Percentiles rank a stretch among this genome's conserved stretches.
Evolutionary conservation across 2,888 invertebrate genomes (phyloP).

Genomic region (Dromius quadrimaculatus): DNA sequence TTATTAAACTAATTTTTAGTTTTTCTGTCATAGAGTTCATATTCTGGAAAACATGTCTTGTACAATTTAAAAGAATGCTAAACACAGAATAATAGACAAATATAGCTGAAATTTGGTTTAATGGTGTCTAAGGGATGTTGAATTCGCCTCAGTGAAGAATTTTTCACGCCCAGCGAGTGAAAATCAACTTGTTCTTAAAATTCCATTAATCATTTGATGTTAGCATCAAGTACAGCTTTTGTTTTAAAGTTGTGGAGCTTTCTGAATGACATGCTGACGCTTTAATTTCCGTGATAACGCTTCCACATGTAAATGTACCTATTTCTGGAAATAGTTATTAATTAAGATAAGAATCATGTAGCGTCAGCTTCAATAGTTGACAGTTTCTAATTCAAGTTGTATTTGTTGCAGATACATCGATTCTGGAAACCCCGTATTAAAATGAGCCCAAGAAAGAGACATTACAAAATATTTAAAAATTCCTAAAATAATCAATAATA

Average conservation of each 20-base stretch:
- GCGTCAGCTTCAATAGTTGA: no score
- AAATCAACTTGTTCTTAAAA: slow-evolving; percentile 6
- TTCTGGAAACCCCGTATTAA: background rate
- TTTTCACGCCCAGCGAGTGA: background rate
- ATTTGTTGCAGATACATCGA: slow-evolving; percentile 5
- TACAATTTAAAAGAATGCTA: no score
- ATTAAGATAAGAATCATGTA: no score
- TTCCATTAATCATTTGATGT: background rate
- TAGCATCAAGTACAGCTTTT: background rate
- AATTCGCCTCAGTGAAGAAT: no score
- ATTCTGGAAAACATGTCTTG: background rate
- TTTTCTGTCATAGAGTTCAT: no score
- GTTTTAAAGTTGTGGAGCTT: background rate
- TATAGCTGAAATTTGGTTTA: no score
- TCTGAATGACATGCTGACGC: background rate
- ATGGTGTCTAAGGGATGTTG: no score
- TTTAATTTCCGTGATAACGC: slow-evolving; percentile 2
- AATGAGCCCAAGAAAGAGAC: background rate
- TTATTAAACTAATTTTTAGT: no score
- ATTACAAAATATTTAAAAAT: background rate
- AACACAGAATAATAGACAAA: no score
- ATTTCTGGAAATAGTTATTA: no score
- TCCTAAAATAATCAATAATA: background rate
- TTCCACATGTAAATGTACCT: background rate
- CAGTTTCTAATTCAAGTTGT: no score